Evolutionary conservation across 2,113 vertebrate species (phyloP), one percentile per base, ranked within the genome.

Genomic region (Psettodes erumei): DNA sequence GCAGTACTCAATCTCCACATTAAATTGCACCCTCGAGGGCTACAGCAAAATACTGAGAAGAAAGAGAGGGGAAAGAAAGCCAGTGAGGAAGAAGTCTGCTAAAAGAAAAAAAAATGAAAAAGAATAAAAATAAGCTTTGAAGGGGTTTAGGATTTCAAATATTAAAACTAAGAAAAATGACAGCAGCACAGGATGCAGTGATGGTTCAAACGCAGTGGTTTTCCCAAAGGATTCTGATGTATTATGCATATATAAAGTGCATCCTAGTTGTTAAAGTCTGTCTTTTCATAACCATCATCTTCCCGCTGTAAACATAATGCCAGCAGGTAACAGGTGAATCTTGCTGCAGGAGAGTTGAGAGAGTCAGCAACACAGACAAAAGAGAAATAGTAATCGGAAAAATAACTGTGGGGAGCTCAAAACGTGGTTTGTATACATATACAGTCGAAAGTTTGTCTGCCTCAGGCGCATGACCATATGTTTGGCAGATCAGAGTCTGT

Each of bases 11-110:
- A 72, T 78, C 73, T 76, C 43, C 38, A 68, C 55, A 59, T 76
- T 54, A 75, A 73, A 88, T 76, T 81, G 62, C 59, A 66, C 59
- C 65, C 66, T 32, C 1, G 53, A 70, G 67, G 61, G 42, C 59
- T 63, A 37, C 12, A 30, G 43, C 38, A 59, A 82, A 45, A 68
- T 5, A 63, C 21, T 56, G 48, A 47, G 16, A 43, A 63, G 30
- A 59, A 1, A 19, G 23, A 67, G 54, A 47, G n/a, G 33, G 21
- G 8, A 50, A 43, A 16, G 28, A 40, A 13, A 68, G 21, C 8
- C 54, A 55, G 21, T 18, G 25, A 32, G 2, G 51, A 38, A 64
- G n/a, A 53, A 8, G 2, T 15, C 12, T 60, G n/a, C 37, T 53
- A 15, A 28, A 63, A 69, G 23, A 28, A 64, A n/a, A 33, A 58